A percentile compares a stretch with the other conserved stretches of the same genome.
Evolutionary conservation across 2,888 invertebrate genomes (phyloP).

Genomic region (Loripinus fragilis): DNA sequence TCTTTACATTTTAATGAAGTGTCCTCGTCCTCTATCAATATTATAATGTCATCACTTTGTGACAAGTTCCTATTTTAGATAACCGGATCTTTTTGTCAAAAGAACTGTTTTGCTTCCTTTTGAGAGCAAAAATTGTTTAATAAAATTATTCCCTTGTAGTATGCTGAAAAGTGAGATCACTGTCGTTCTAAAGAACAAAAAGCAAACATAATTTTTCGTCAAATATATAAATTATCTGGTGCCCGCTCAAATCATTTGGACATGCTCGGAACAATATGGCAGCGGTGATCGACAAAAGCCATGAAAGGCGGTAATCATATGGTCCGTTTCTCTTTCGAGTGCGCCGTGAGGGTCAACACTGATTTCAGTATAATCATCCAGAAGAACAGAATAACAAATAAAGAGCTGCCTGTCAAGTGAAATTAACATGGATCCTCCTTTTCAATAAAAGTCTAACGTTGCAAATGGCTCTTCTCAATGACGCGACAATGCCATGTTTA

Average conservation of each 20-base stretch:
- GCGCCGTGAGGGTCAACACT: slow-evolving; percentile 32
- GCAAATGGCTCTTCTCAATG: slow-evolving; percentile 30
- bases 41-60: slow-evolving; percentile 41
- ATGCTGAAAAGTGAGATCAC: slow-evolving; percentile 30
- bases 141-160: too few relatives aligned
- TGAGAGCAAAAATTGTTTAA: too few relatives aligned
- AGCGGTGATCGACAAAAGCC: slow-evolving; percentile 34
- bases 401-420: slow-evolving; percentile 14
- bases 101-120: too few relatives aligned
- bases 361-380: slow-evolving; percentile 12
- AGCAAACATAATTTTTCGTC: too few relatives aligned
- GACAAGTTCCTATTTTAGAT: slow-evolving; percentile 22
- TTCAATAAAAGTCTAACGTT: slow-evolving; percentile 45
- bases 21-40: slow-evolving; percentile 23
- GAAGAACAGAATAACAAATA: background rate
- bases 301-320: slow-evolving; percentile 57
- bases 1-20: slow-evolving; percentile 34
- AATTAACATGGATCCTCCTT: slow-evolving; percentile 34
- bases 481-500: slow-evolving; percentile 38
- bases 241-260: slow-evolving; percentile 34
- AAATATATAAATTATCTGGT: too few relatives aligned
- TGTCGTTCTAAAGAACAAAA: too few relatives aligned
- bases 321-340: slow-evolving; percentile 50
- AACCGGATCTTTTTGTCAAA: too few relatives aligned
- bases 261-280: slow-evolving; percentile 45